A percentile compares a stretch with the other conserved stretches of the same genome.
phyloP scores from a whole-genome alignment of 2,888 invertebrate species.

The Anoplius nigerrimus region DNA sequence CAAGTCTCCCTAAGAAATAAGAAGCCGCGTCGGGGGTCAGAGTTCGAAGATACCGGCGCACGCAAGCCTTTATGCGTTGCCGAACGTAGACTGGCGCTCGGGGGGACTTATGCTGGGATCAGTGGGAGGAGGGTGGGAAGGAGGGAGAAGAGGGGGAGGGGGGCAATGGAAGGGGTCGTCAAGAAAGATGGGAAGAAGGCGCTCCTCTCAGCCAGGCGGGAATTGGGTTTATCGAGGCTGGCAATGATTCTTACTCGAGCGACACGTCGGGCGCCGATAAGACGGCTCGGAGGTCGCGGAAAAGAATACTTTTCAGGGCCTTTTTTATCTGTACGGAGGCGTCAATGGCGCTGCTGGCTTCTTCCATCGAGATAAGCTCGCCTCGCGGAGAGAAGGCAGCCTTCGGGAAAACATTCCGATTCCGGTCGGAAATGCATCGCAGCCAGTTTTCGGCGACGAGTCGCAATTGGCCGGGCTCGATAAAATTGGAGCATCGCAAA shows the following conservation, averaged over 20 bases:
- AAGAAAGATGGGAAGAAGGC: too few relatives aligned
- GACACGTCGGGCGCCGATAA: slow-evolving; percentile 40
- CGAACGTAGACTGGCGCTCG: slow-evolving; percentile 40
- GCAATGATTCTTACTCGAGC: slow-evolving; percentile 24
- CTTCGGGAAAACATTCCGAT: not conserved
- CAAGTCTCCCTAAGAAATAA: slow-evolving; percentile 63
- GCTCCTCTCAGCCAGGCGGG: not conserved
- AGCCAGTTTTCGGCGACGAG: not conserved
- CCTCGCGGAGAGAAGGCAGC: not conserved
- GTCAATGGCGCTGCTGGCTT: slow-evolving; percentile 43
- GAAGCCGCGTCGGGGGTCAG: slow-evolving; percentile 56
- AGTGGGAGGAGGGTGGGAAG: slow-evolving; percentile 50
- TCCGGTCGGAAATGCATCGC: not conserved
- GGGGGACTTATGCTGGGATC: slow-evolving; percentile 17
- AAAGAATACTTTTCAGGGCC: slow-evolving; percentile 45
- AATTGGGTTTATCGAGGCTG: not conserved
- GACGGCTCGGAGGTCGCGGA: slow-evolving; percentile 34
- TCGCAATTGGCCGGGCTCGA: too few relatives aligned
- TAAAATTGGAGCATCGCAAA: not conserved
- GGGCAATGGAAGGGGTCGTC: slow-evolving; percentile 7
- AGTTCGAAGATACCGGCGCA: slow-evolving; percentile 68
- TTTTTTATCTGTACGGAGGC: slow-evolving; percentile 40
- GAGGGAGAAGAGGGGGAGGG: slow-evolving; percentile 10
- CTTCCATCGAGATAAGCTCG: slow-evolving; percentile 43
- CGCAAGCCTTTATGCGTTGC: slow-evolving; percentile 64